Base-by-base conservation (phyloP, 2,888 invertebrate species). In the Pediacus dermestoides region DNA sequence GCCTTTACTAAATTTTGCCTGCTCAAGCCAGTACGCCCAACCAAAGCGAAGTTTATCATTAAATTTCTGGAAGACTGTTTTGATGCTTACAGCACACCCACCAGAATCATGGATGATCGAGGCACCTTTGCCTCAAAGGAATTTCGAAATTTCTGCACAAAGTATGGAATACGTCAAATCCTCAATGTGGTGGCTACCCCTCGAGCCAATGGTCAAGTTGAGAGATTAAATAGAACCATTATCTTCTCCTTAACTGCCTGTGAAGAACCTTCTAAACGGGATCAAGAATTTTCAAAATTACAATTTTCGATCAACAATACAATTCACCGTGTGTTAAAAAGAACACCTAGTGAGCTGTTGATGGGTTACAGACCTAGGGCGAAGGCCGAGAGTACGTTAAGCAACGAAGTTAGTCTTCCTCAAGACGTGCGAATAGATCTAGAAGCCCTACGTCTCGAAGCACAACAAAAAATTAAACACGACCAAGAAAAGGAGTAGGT, bases 251-350 rank as follows among this genome's bases (percentile, higher is more conserved):
- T n/a, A n/a, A n/a, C n/a, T n/a, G n/a, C n/a, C n/a, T n/a, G n/a
- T n/a, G n/a, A n/a, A n/a, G n/a, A n/a, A n/a, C n/a, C n/a, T n/a
- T n/a, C n/a, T n/a, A n/a, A 48, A 26, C 66, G 67, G 64, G 62
- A 64, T 48, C 42, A 50, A 32, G 50, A 63, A 11, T 30, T 65
- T 15, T 52, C 53, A 11, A 42, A 41, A 12, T 54, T 59, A 23
- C 59, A 64, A 41, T 53, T 56, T 38, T 47, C 58, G 9, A 42
- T 53, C 30, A 51, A 63, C 30, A 62, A 61, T 38, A 55, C 57
- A 2, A 22, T 45, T 2, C 52, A 37, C 26, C 36, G 28, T 8
- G 12, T 37, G 3, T 42, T 36, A 6, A 28, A 39, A 9, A 39
- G 39, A 39, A 36, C 50, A n/a, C 36, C 48, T 2, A 50, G 39